Evolutionary conservation across 1,140 invertebrate genomes (phyloP), one percentile per base, ranked within the genome.

Genomic region (Streblospio benedicti): DNA sequence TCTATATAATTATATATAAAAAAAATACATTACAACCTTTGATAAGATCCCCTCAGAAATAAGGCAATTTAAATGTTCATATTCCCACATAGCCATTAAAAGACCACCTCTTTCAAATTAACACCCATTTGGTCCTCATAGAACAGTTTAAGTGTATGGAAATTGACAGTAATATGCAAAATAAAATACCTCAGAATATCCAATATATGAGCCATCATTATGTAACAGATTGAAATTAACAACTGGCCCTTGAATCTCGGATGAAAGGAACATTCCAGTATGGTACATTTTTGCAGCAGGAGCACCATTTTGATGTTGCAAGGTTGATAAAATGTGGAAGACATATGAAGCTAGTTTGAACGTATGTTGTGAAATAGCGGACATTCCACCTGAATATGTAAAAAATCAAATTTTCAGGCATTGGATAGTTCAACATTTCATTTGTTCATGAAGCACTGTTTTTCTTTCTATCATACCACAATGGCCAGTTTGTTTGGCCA

Each of bases 151-250:
- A n/a, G n/a, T n/a, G 9, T 41, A 41, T 12, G n/a, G 35, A 31
- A 16, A 30, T 55, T 31, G 44, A 44, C 44, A 65, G 41, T 65
- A 62, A 41, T 63, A 59, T 58, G 47, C 57, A n/a, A 14, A 62
- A 38, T 35, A 58, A 51, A 61, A 74, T 76, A 90, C 89, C 82
- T 95, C 89, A 57, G 86, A 83, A 80, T 87, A 97, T 53, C 93
- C 93, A 65, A 97, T 83, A 74, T 84, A 89, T 45, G 84, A 81
- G 6, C 89, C 87, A 77, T 87, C 84, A 4, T 84, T 79, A 67
- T 89, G 83, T 1, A 86, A 69, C 27, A 97, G 70, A 80, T 95
- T 97, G 71, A 98, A 97, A 63, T 89, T 87, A 1, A 97, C 83
- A 61, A 91, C 87, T 41, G 85, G 84, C 31, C 93, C 94, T 81